Base-by-base conservation (phyloP, 2,888 invertebrate genomes). In the Noctua janthe region DNA sequence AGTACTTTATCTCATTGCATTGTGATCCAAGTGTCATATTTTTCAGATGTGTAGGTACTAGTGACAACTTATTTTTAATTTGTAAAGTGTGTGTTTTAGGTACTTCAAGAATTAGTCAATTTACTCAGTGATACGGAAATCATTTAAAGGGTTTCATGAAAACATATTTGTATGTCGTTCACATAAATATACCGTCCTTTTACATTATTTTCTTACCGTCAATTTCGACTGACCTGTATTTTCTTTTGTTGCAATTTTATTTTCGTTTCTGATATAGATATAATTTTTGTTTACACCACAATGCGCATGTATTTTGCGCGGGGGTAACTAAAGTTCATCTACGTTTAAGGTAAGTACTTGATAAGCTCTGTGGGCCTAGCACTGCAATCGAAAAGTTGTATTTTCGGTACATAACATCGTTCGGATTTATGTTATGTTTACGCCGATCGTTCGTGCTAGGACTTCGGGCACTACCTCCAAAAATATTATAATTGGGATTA, bases 1-100 rank as follows among this genome's bases (percentile, higher is more conserved):
- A 97, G 97, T 97, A 85, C 51, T 49, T 59, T 72, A 23, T 47
- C 11, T 7, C 35, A 4, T 66, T 23, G 54, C 6, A 54, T 66
- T 23, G 8, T 71, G 39, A 23, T 49, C 2, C 29, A 39, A 20
- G 47, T 79, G 35, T 59, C 15, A 29, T 76, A 15, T 49, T 76
- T 43, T 13, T 54, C 15, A 43, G 15, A 20, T 29, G n/a, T 39
- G 39, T 76, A 13, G 47, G n/a, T n/a, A 7, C 13, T n/a, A 6
- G 20, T 15, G 23, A 43, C 23, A 15, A 23, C 1, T 17, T 1
- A 6, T 43, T 54, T 56, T 43, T 47, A 17, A 0, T 29, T 39
- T 17, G n/a, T 20, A 7, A n/a, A n/a, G 20, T 39, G 5, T 39
- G 8, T 29, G 43, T 10, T 29, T 1, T 8, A 20, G 56, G 8